These are phyloP conservation scores for Euschistus heros DNA, from an alignment of 1,140 invertebrate species.

Conservation along the genomic window DNA sequence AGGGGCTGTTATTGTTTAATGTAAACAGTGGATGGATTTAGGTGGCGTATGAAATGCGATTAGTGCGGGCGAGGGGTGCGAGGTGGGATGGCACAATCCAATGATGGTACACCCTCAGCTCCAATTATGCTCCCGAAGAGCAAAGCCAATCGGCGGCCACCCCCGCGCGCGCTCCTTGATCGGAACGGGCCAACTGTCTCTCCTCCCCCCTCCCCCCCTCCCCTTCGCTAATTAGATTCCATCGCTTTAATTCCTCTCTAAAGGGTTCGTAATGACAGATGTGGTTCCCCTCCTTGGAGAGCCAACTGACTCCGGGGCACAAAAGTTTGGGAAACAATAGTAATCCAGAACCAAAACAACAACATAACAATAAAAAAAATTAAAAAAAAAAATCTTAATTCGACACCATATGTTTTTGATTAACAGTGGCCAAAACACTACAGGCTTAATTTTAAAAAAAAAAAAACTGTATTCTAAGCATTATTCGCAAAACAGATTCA, in stretches of 20 bases:
- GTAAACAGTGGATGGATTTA: not conserved
- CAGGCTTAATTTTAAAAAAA: no score
- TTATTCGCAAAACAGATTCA: no score
- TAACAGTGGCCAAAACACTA: no score
- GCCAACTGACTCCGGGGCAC: no score
- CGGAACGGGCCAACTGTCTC: not conserved
- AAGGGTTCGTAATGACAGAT: no score
- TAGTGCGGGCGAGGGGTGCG: not conserved
- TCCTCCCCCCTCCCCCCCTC: not conserved
- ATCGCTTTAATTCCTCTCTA: not conserved
- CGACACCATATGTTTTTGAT: no score
- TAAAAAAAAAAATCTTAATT: no score
- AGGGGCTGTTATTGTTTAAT: conserved; percentile 6
- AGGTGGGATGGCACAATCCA: not conserved
- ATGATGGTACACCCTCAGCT: not conserved
- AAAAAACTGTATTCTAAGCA: no score
- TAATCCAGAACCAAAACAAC: no score
- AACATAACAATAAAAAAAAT: no score
- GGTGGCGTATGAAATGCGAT: not conserved
- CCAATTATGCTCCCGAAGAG: not conserved
- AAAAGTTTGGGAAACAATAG: no score
- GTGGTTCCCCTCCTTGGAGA: no score
- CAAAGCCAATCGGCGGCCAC: conserved; percentile 1
- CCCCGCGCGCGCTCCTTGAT: not conserved
- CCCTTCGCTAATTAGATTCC: conserved; percentile 7